Evolutionary conservation across 2,888 invertebrate genomes (phyloP).

Genomic region (Syritta pipiens): DNA sequence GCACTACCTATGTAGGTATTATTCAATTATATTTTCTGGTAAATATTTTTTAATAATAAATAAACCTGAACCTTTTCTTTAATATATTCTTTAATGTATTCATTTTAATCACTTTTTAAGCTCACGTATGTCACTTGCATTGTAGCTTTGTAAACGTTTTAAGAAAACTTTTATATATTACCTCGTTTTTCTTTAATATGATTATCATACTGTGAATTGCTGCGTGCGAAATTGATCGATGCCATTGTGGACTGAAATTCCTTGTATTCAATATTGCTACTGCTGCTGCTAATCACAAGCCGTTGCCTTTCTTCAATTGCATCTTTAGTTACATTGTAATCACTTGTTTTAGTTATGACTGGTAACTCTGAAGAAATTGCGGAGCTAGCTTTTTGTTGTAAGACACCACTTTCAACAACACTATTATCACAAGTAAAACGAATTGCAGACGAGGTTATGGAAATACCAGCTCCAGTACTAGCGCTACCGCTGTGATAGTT

Average conservation of each 20-base stretch:
- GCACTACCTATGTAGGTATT: too few relatives aligned
- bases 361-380: conserved; percentile 18
- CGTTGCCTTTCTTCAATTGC: conserved; percentile 48
- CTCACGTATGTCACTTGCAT: too few relatives aligned
- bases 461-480: conserved; percentile 46
- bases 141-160: too few relatives aligned
- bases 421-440: conserved; percentile 47
- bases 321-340: conserved; percentile 22
- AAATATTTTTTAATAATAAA: too few relatives aligned
- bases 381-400: conserved; percentile 41
- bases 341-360: conserved; percentile 28
- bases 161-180: conserved; percentile 78
- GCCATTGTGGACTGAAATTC: conserved; percentile 83
- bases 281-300: conserved; percentile 56
- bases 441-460: conserved; percentile 62
- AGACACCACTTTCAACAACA: neutral
- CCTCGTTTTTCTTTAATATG: conserved; percentile 93
- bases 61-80: too few relatives aligned
- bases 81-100: too few relatives aligned
- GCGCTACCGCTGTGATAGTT: conserved; percentile 29
- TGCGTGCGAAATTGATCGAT: conserved; percentile 86
- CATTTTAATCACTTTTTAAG: too few relatives aligned
- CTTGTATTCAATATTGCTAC: conserved; percentile 74
- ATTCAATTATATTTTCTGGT: too few relatives aligned
- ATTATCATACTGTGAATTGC: conserved; percentile 91